Evolutionary conservation across 2,113 vertebrate species (phyloP).

Genomic region (Perca flavescens): DNA sequence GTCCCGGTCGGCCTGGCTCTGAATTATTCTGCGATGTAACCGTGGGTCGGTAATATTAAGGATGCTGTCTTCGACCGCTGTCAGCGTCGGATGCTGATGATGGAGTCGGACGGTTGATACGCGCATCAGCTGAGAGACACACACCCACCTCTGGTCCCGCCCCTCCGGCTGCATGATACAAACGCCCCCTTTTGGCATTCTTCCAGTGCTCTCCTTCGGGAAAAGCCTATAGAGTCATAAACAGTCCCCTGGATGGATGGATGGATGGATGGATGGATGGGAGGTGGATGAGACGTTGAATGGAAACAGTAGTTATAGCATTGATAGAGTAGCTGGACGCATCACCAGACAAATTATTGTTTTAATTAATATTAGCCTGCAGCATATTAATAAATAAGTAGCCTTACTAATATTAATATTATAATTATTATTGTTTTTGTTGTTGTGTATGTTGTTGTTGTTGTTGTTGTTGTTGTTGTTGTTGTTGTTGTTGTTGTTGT

Average conservation of each 20-base stretch:
- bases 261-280: constrained; percentile 3
- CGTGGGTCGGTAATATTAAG: constrained; percentile 56
- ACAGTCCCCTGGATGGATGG: background rate
- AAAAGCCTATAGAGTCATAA: constrained; percentile 41
- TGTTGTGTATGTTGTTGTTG: background rate
- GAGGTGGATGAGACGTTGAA: background rate
- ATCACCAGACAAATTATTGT: background rate
- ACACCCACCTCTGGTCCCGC: constrained; percentile 82
- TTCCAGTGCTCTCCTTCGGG: constrained; percentile 59
- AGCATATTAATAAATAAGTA: background rate
- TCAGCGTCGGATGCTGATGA: constrained; percentile 85
- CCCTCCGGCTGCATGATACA: constrained; percentile 68
- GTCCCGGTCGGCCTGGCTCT: constrained; percentile 48
- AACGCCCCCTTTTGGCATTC: constrained; percentile 79
- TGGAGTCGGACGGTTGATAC: constrained; percentile 83
- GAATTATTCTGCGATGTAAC: constrained; percentile 49
- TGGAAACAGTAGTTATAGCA: background rate
- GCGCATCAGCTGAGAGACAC: constrained; percentile 84
- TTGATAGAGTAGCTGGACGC: too few species aligned
- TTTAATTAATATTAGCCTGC: too few species aligned
- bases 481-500: background rate
- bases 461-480: background rate
- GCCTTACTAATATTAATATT: background rate
- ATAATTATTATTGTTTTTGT: background rate
- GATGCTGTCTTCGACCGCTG: constrained; percentile 78